Base-by-base conservation (phyloP, 2,888 invertebrate species). In the Eilema griseolum region DNA sequence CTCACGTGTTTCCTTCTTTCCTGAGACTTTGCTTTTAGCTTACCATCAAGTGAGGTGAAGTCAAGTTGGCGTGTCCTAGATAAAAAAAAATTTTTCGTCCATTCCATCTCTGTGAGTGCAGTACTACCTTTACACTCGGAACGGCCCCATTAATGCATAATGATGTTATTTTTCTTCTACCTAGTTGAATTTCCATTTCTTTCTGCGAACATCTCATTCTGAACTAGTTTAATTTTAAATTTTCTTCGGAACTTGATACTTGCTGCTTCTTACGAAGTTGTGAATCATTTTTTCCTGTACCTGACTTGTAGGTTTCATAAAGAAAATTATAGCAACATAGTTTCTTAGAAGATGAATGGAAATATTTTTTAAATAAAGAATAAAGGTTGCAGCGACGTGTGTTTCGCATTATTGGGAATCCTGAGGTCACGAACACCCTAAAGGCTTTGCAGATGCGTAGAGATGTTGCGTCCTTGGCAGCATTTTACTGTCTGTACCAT, bases 131-230 rank as follows among this genome's bases (percentile, higher is more conserved):
- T 74, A 61, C 12, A 68, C 67, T n/a, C 67, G 68, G 69, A 78
- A 80, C 79, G 78, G 72, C 81, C 79, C 80, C 77, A 83, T 83
- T 85, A 86, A 84, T 86, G 84, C 83, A 88, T 85, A 88, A 85
- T 78, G 79, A 82, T 83, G 82, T 85, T 89, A 83, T 88, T 86
- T 87, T 88, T 88, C 85, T 77, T 77, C 81, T 73, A 79, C 79
- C 81, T 79, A 83, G 80, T 83, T 81, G 82, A 85, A 83, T 85
- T 86, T 83, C 79, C 81, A 83, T 78, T 77, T 76, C 75, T 75
- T 71, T 26, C 60, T 66, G 71, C 75, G 31, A 57, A 80, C 79
- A 79, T 81, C 75, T 82, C 77, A 52, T 62, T 57, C 20, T 62
- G 61, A 79, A 76, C 59, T 76, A 82, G 79, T 79, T 83, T 74